Conservation (phyloP, 2,888 invertebrate genomes). For the Erannis defoliaria region DNA sequence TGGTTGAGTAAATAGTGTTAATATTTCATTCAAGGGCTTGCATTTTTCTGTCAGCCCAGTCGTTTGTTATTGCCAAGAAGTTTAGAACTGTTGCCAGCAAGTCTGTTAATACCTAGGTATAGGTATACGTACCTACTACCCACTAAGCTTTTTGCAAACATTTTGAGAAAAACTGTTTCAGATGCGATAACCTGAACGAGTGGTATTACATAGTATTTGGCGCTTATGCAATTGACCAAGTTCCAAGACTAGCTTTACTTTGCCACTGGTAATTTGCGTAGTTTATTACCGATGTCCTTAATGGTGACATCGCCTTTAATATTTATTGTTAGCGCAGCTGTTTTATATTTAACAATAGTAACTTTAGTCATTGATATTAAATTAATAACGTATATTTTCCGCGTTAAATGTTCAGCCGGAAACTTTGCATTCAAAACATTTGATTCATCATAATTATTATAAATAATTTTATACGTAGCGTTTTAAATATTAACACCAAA, state of each 20-base stretch:
- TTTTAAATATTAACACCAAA: neutral
- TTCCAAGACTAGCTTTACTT: slow-evolving; percentile 54
- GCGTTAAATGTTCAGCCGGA: slow-evolving; percentile 1
- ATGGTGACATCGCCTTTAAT: slow-evolving; percentile 28
- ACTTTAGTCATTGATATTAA: slow-evolving; percentile 15
- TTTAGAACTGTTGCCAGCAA: slow-evolving; percentile 67
- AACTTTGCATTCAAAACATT: slow-evolving; percentile 7
- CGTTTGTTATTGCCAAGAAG: slow-evolving; percentile 69
- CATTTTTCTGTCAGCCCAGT: slow-evolving; percentile 33
- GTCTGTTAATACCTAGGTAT: slow-evolving; percentile 47
- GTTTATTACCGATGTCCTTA: slow-evolving; percentile 27
- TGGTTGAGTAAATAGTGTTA: slow-evolving; percentile 21
- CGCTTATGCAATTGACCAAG: slow-evolving; percentile 76
- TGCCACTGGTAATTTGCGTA: slow-evolving; percentile 12
- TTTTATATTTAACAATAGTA: slow-evolving; percentile 15
- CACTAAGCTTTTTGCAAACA: slow-evolving; percentile 59
- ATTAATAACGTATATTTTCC: slow-evolving; percentile 13
- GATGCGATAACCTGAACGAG: slow-evolving; percentile 52
- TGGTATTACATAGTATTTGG: slow-evolving; percentile 55
- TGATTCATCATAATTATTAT: neutral
- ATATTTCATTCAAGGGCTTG: slow-evolving; percentile 35
- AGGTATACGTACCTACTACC: slow-evolving; percentile 6
- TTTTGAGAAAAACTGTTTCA: slow-evolving; percentile 63
- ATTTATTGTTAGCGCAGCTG: slow-evolving; percentile 33
- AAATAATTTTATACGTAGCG: neutral